Evolutionary conservation across 2,888 invertebrate genomes (phyloP), one percentile per base, ranked within the genome.

Genomic region (Metopia argyrocephala): DNA sequence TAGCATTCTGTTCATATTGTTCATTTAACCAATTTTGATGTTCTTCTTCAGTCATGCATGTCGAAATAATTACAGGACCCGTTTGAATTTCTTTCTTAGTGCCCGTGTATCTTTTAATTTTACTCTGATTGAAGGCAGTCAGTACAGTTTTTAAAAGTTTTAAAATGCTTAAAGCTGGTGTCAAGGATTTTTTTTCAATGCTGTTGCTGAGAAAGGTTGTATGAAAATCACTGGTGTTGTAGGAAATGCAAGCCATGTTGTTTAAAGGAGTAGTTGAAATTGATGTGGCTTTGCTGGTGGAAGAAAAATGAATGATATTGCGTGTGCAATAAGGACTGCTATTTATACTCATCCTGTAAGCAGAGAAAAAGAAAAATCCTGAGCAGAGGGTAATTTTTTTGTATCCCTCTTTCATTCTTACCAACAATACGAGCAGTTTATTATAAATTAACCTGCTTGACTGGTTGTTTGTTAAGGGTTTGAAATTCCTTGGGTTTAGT

Each of bases 1-100:
- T 45, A 9, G 4, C 28, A 21, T 7, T 23, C 1, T 15, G 3
- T 21, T 82, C 84, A 21, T 71, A 57, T 80, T 80, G 81, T 68
- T 83, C 83, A 59, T 83, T 84, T 69, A 82, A 59, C 66, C 76
- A 79, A 64, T 84, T 84, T 61, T 83, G 83, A 59, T 82, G 65
- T 76, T 84, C 83, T 54, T 83, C 83, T 59, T 84, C 81, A 48
- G 82, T 74, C 79, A 76, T 54, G 54, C 83, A 83, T 25, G 76
- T 69, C 18, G 50, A 45, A 28, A 64, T 54, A 62, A 52, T 28
- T 4, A 52, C 52, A 65, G 69, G 69, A 21, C 65, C 56, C 48
- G 76, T 54, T 59, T 48, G 65, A 65, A 54, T 45, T 76, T 66
- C 59, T 23, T 38, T 61, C 54, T 57, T 62, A 23, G 54, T 38